A percentile compares a stretch with the other conserved stretches of the same genome.
Evolutionary conservation across 2,888 invertebrate genomes (phyloP).

Genomic region (Galerucella nymphaeae): DNA sequence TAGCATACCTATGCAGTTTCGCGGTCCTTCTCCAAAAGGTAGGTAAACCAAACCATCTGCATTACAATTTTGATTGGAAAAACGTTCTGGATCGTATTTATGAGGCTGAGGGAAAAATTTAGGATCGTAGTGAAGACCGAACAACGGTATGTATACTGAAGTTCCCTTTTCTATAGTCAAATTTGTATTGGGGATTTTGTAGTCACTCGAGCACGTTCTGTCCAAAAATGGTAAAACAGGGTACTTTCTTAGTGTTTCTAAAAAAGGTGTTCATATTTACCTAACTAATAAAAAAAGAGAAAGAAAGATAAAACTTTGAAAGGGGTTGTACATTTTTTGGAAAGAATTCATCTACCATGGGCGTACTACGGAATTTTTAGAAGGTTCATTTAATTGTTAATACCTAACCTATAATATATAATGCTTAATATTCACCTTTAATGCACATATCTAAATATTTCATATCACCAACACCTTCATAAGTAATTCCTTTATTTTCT

Average conservation of each 20-base stretch:
- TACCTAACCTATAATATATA: too few relatives aligned
- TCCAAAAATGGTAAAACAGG: constrained; percentile 60
- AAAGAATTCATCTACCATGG: too few relatives aligned
- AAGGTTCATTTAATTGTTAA: too few relatives aligned
- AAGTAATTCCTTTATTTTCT: constrained; percentile 63
- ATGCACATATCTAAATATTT: constrained; percentile 64
- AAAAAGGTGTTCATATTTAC: constrained; percentile 25
- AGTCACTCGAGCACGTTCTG: constrained; percentile 54
- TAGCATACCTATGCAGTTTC: constrained; percentile 54
- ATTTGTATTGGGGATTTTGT: constrained; percentile 52
- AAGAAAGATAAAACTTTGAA: too few relatives aligned
- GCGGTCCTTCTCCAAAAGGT: constrained; percentile 55
- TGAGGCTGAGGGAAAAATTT: constrained; percentile 55
- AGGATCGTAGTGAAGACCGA: constrained; percentile 53
- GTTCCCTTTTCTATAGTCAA: constrained; percentile 59
- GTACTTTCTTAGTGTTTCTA: constrained; percentile 64
- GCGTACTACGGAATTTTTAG: too few relatives aligned
- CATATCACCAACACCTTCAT: constrained; percentile 68
- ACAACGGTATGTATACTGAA: constrained; percentile 56
- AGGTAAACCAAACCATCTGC: constrained; percentile 50
- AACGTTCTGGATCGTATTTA: constrained; percentile 54
- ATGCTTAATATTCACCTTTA: constrained; percentile 31
- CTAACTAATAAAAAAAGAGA: too few relatives aligned
- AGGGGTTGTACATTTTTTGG: too few relatives aligned
- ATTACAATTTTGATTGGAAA: constrained; percentile 46